Base-by-base conservation (phyloP, 2,888 invertebrate species). In the Drosophila birchii region DNA sequence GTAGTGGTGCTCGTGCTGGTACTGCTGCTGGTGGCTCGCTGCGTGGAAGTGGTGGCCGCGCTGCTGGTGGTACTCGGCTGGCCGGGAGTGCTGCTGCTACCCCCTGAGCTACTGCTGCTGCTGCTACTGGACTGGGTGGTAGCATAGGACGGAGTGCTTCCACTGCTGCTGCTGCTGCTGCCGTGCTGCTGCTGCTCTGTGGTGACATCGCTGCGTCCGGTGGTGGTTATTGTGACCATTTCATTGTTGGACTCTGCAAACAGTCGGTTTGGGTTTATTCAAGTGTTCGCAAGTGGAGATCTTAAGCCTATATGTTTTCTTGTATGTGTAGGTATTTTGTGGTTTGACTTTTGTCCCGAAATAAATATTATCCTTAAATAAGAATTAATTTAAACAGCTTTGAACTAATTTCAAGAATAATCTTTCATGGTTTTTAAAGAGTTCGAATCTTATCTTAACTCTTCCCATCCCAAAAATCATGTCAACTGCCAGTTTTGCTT, bases 111-210 rank as follows among this genome's bases (percentile, higher is more conserved):
- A 32, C 82, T 78, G 51, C 69, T 58, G 4, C 75, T 58, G 67
- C 82, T 71, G 32, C 76, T 75, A 68, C 79, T 73, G 57, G 86
- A 79, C 57, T 74, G 67, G 61, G 90, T 90, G 14, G 90, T 84
- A 51, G 88, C 69, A 76, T 81, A 56, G 75, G 81, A 58, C 85
- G 86, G 20, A 84, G 91, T 73, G 90, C 90, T 60, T 70, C 76
- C 64, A 38, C 87, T 59, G 36, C 55, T 69, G 55, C 76, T 80
- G 57, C 79, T 91, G 90, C 93, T 91, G 90, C 93, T 83, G 56
- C 92, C 92, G 4, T 90, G 90, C 29, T 94, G 94, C 47, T 92
- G 92, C 58, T 94, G 93, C 80, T 94, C 94, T 1, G 94, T 94
- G 1, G 93, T 94, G 34, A 81, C 58, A 38, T 86, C 80, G 53